A percentile compares a stretch with the other conserved stretches of the same genome.
Conservation (phyloP, 2,113 vertebrate species). For the Lepidothrix coronata region DNA sequence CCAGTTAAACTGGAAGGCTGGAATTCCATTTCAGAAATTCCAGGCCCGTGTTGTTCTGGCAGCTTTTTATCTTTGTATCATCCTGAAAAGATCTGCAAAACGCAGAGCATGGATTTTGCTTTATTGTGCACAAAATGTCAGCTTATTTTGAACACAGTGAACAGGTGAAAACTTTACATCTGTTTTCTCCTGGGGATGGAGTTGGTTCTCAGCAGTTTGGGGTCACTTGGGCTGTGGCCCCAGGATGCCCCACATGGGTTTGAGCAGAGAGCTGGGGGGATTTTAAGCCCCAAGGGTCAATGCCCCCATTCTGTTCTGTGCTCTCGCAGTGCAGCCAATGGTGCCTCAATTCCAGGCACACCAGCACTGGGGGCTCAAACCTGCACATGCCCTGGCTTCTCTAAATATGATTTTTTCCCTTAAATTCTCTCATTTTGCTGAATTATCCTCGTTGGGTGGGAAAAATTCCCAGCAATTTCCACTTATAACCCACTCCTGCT, state of each 20-base stretch:
- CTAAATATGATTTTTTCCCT: neutral
- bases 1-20: neutral
- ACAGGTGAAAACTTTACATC: accelerated
- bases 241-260: neutral
- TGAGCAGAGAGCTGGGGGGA: neutral
- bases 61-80: neutral
- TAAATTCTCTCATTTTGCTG: neutral
- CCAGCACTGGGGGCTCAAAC: neutral
- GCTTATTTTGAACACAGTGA: neutral
- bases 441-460: neutral
- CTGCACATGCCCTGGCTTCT: accelerated
- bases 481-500: accelerated
- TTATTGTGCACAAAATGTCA: neutral
- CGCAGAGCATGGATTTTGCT: neutral
- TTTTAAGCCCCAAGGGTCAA: neutral
- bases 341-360: neutral
- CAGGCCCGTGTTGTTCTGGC: neutral
- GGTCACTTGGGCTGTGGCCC: neutral
- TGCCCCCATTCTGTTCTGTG: neutral
- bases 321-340: neutral
- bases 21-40: neutral
- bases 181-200: neutral
- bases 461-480: neutral
- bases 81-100: neutral
- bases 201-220: neutral